Evolutionary conservation across 1,140 invertebrate genomes (phyloP).

Genomic region (Hyles vespertilio): DNA sequence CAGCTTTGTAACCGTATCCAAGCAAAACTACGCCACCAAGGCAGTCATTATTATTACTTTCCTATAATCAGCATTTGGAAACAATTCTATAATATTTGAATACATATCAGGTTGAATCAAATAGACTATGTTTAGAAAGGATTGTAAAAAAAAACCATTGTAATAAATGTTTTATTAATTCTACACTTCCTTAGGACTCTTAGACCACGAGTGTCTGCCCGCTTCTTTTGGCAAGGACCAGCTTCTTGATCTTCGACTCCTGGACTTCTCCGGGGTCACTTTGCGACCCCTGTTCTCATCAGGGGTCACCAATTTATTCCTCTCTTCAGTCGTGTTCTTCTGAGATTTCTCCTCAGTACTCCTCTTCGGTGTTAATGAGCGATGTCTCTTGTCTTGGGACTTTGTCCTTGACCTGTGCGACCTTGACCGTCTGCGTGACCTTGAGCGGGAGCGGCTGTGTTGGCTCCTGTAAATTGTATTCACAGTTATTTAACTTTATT

Average conservation of each 20-base stretch:
- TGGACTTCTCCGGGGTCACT: conserved; percentile 2
- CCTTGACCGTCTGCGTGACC: conserved; percentile 23
- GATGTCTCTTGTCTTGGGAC: conserved; percentile 14
- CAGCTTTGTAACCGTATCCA: too few species aligned
- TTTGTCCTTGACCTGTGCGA: conserved; percentile 25
- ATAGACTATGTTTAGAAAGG: too few species aligned
- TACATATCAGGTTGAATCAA: too few species aligned
- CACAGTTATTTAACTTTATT: not conserved
- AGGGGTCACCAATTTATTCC: too few species aligned
- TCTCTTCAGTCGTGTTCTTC: not conserved
- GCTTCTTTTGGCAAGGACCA: conserved; percentile 48
- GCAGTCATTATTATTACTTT: too few species aligned
- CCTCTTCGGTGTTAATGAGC: conserved; percentile 1
- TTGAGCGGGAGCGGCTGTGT: conserved; percentile 27
- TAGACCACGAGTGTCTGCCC: conserved; percentile 48
- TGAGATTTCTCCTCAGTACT: not conserved
- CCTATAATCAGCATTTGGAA: too few species aligned
- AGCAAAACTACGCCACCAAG: too few species aligned
- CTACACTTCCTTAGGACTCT: conserved; percentile 35
- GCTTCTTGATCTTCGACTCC: conserved; percentile 35
- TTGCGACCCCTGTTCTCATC: too few species aligned
- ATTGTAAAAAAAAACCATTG: too few species aligned
- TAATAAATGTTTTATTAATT: not conserved
- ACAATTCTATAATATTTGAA: too few species aligned
- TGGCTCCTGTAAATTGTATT: conserved; percentile 27